Base-by-base conservation (phyloP, 1,140 invertebrate genomes). In the Pseudomyrmex concolor region DNA sequence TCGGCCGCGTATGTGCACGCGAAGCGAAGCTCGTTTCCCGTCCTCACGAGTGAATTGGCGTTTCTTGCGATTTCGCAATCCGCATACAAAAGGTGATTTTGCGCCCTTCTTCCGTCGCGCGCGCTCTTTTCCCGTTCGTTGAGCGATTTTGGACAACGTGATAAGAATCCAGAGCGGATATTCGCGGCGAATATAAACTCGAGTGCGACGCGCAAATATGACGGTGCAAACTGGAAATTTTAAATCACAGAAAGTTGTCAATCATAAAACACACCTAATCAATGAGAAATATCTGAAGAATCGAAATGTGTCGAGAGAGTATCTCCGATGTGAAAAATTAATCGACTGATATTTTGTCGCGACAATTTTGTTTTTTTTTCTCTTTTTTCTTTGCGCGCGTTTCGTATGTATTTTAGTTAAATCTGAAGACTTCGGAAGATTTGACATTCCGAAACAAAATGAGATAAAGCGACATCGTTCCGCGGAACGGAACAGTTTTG, bases 61-160 rank as follows among this genome's bases (percentile, higher is more conserved):
- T 73, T 86, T 74, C 82, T 81, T 81, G 84, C 84, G 84, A 74
- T 71, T 84, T 43, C 74, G 86, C 81, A 78, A 85, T 86, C 81
- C 86, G 87, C 84, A 89, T 89, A 88, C 87, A 84, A 89, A 89
- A 71, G 84, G 34, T 77, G 77, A 83, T 81, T 84, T 67, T 81
- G 22, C 72, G 17, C 62, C 60, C 17, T 62, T 62, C 63, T 85
- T 74, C 78, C 54, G 15, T 45, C 66, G 66, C 74, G 57, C n/a
- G 22, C 22, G 25, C n/a, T 43, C 63, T 5, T 22, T 10, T 8
- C 77, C 3, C 55, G 22, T 9, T 19, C 54, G 70, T 57, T 66
- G 68, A 88, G 71, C 76, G 76, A 88, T 84, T 51, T 74, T 34
- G 68, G 43, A 25, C 76, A 78, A 70, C 76, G 76, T 78, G 76